These are phyloP conservation scores for Liodrosophila aerea DNA, from an alignment of 2,888 invertebrate genomes.

Conservation along the genomic window DNA sequence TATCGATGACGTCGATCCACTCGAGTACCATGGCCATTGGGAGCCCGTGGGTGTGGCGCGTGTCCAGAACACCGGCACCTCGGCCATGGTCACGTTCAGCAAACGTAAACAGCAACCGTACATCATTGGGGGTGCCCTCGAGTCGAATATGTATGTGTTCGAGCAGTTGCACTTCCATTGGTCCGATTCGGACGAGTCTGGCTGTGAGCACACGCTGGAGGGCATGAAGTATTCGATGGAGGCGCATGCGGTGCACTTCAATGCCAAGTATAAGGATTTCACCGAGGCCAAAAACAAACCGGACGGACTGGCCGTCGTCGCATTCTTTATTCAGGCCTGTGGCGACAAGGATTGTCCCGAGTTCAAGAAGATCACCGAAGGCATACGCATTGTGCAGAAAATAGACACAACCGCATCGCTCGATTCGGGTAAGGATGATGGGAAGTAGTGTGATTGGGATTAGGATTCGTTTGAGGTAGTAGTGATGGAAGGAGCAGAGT, in stretches of 20 bases:
- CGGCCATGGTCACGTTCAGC: conserved; percentile 86
- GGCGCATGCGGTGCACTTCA: conserved; percentile 91
- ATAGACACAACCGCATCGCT: conserved; percentile 81
- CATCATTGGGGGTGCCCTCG: conserved; percentile 86
- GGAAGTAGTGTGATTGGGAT: neutral
- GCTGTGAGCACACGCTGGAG: conserved; percentile 91
- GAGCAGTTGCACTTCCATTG: conserved; percentile 93
- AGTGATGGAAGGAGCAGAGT: too few species aligned
- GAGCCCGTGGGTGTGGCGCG: conserved; percentile 82
- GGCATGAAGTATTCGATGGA: conserved; percentile 89
- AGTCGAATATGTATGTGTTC: conserved; percentile 86
- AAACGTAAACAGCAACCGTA: conserved; percentile 84
- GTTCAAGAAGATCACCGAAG: conserved; percentile 85
- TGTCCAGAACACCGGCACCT: conserved; percentile 82
- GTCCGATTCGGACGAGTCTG: conserved; percentile 88
- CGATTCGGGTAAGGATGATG: conserved; percentile 77
- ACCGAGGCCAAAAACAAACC: conserved; percentile 86
- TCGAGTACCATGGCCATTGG: conserved; percentile 83
- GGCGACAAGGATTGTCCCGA: conserved; percentile 85
- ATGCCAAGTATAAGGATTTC: conserved; percentile 87
- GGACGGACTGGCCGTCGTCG: conserved; percentile 88
- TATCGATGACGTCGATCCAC: conserved; percentile 81
- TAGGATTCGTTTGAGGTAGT: too few species aligned
- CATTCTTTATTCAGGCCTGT: conserved; percentile 86
- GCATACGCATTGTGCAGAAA: conserved; percentile 82